Evolutionary conservation across 2,113 vertebrate species (phyloP), one percentile per base, ranked within the genome.

Genomic region (Garra rufa): DNA sequence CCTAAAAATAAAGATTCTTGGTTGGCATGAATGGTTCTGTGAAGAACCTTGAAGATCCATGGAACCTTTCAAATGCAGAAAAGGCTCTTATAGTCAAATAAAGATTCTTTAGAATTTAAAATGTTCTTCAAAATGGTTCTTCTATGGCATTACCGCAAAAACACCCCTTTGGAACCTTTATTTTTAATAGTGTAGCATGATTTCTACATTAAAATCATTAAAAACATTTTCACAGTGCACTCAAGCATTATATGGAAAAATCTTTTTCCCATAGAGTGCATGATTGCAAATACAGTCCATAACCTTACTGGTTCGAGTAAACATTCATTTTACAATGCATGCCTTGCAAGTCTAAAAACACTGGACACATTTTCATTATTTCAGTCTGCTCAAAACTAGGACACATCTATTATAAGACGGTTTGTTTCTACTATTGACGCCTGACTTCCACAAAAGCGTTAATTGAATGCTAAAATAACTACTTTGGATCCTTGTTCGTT

Each of bases 381-480:
- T 34, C 15, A 76, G 24, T 77, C 5, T 55, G 30, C n/a, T 61
- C 1, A 79, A 79, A 44, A 73, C 70, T 75, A 48, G 73, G 44
- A 50, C 73, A 50, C 44, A 9, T 30, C 24, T 48, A 50, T 30
- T 24, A 50, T 73, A 79, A n/a, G 46, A n/a, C 28, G 1, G 19
- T 7, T 80, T 15, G 4, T 48, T 19, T 30, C 24, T 65, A 28
- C 11, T 4, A 65, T 21, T 24, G 55, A 65, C 13, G 55, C 9
- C 46, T 26, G 46, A 30, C 48, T 55, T 34, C 2, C 28, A 77
- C 48, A 24, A 77, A 55, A 57, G 0, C 41, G 43, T 74, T 9
- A 1, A 28, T 48, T 19, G 9, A 5, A 1, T 59, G 28, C 34
- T 41, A 38, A 75, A 50, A 75, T 41, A 55, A 77, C 8, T 41